phyloP scores from a whole-genome alignment of 1,140 invertebrate genomes.

The Hyposmocoma kahamanoa region DNA sequence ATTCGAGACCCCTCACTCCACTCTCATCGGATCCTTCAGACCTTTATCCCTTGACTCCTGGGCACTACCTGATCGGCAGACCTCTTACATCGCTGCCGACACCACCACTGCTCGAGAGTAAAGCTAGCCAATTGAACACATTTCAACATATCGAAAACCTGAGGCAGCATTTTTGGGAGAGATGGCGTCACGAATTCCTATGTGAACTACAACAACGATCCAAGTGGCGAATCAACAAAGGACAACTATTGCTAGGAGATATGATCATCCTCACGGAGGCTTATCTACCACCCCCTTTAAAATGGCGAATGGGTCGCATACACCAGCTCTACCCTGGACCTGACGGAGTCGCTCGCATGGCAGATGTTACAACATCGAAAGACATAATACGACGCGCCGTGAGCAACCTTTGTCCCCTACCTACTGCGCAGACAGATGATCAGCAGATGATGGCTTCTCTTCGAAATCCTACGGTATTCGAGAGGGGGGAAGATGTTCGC shows the following conservation, averaged over 20 bases:
- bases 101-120: background rate
- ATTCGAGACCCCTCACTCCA: slow-evolving; percentile 18
- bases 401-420: background rate
- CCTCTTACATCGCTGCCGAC: slow-evolving; percentile 7
- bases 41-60: slow-evolving; percentile 9
- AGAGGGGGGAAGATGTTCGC: too few species aligned
- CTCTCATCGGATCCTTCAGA: slow-evolving; percentile 10
- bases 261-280: slow-evolving; percentile 48
- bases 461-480: background rate
- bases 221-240: slow-evolving; percentile 29
- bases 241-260: slow-evolving; percentile 20
- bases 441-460: too few species aligned
- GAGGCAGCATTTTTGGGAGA: slow-evolving; percentile 32
- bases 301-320: slow-evolving; percentile 34
- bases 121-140: background rate
- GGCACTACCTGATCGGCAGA: slow-evolving; percentile 14
- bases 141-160: slow-evolving; percentile 12
- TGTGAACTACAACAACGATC: slow-evolving; percentile 23
- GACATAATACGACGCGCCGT: slow-evolving; percentile 3
- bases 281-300: slow-evolving; percentile 32
- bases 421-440: background rate
- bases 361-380: slow-evolving; percentile 16
- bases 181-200: slow-evolving; percentile 31
- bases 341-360: slow-evolving; percentile 23
- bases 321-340: slow-evolving; percentile 13